Percentiles rank a stretch among this genome's conserved stretches.
These are phyloP conservation scores for Platygyra sinensis DNA, from an alignment of 64 coral and sea anemone genomes.

Conservation along the genomic window DNA sequence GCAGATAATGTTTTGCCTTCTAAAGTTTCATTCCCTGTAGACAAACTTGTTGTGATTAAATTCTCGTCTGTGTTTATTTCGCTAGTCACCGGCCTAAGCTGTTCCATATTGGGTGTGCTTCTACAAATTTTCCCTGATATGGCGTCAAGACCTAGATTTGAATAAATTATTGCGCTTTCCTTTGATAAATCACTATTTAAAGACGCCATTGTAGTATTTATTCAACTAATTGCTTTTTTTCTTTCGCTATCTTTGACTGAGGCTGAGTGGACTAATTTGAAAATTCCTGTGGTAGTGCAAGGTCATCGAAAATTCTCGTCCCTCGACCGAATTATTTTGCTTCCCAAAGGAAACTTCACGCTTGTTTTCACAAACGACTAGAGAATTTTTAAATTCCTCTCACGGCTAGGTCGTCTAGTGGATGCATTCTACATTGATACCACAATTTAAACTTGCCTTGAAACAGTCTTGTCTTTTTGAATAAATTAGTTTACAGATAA, in stretches of 20 bases:
- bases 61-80: slow-evolving; percentile 1
- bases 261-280: not conserved
- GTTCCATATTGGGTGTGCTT: not conserved
- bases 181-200: not conserved
- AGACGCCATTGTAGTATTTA: not conserved
- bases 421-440: no score
- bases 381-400: no score
- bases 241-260: slow-evolving; percentile 6
- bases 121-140: not conserved
- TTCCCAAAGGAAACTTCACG: not conserved
- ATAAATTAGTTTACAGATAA: no score
- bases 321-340: not conserved
- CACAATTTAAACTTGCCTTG: no score
- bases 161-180: not conserved
- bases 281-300: not conserved
- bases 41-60: slow-evolving; percentile 19
- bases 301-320: slow-evolving; percentile 8
- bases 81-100: no score
- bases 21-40: slow-evolving; percentile 25
- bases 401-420: no score
- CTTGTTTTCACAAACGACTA: not conserved
- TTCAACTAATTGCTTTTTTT: slow-evolving; percentile 2
- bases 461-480: no score
- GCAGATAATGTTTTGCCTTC: slow-evolving; percentile 4
- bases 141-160: not conserved